A percentile compares a stretch with the other conserved stretches of the same genome.
Evolutionary conservation across 2,113 vertebrate genomes (phyloP).

Genomic region (Gnathonemus echidnorhynchus): DNA sequence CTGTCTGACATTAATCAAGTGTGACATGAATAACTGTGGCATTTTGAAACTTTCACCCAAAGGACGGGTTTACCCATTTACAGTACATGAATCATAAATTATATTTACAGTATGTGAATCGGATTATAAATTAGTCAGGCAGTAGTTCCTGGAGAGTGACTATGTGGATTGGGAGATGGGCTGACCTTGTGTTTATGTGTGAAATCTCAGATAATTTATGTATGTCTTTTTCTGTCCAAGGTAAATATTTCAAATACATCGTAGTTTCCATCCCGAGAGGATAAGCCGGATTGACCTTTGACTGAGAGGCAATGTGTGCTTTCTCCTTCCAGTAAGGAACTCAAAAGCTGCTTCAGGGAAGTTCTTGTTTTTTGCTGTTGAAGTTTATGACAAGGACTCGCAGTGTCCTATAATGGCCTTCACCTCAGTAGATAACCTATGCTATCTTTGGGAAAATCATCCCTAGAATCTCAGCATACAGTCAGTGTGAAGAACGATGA

Average conservation of each 20-base stretch:
- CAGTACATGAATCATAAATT: constrained; percentile 4
- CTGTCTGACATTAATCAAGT: background rate
- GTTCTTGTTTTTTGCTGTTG: background rate
- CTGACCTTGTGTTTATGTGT: background rate
- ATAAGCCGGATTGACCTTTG: constrained; percentile 21
- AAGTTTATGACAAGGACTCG: background rate
- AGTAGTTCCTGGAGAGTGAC: background rate
- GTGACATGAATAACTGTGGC: background rate
- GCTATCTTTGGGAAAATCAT: constrained; percentile 8
- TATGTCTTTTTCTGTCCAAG: constrained; percentile 23
- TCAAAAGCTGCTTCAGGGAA: background rate
- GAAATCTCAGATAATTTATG: background rate
- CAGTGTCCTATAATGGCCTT: background rate
- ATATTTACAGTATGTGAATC: background rate
- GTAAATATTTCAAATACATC: constrained; percentile 47
- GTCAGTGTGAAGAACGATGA: background rate
- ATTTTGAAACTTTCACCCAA: background rate
- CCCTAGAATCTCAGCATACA: background rate
- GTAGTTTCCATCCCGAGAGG: background rate
- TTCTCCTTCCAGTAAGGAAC: constrained; percentile 4
- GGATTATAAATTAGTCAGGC: background rate
- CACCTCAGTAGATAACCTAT: constrained; percentile 37
- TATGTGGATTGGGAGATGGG: background rate
- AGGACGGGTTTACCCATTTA: constrained; percentile 1
- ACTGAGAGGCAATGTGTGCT: constrained; percentile 15